A percentile compares a stretch with the other conserved stretches of the same genome.
phyloP scores from a whole-genome alignment of 2,888 invertebrate genomes.

The Euplexia lucipara region DNA sequence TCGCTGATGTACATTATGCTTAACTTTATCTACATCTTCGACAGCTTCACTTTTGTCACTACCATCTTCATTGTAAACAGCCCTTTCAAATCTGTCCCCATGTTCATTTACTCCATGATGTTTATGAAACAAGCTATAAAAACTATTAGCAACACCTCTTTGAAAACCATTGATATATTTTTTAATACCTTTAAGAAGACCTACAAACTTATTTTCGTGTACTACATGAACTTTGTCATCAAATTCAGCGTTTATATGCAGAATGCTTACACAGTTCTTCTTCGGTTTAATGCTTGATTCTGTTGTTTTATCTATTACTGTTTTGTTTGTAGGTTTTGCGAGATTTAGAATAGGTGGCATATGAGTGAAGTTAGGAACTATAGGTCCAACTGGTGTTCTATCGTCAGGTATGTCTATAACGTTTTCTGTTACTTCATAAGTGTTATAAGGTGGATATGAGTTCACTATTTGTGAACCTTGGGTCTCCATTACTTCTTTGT shows the following conservation, averaged over 20 bases:
- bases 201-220: slow-evolving; percentile 50
- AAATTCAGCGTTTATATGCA: slow-evolving; percentile 72
- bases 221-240: slow-evolving; percentile 52
- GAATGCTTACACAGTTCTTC: slow-evolving; percentile 60
- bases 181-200: slow-evolving; percentile 67
- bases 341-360: slow-evolving; percentile 42
- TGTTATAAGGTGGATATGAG: slow-evolving; percentile 33
- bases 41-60: background rate
- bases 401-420: slow-evolving; percentile 79
- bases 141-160: slow-evolving; percentile 69
- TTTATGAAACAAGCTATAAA: slow-evolving; percentile 70
- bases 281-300: slow-evolving; percentile 38
- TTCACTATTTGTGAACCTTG: slow-evolving; percentile 28
- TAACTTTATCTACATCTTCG: slow-evolving; percentile 5
- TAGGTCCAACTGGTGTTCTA: slow-evolving; percentile 66
- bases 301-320: slow-evolving; percentile 29
- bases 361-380: slow-evolving; percentile 69
- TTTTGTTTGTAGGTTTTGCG: slow-evolving; percentile 45
- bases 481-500: slow-evolving; percentile 38
- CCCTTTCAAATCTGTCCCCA: slow-evolving; percentile 4
- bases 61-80: background rate
- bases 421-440: slow-evolving; percentile 81
- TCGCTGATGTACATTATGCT: background rate
- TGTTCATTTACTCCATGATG: slow-evolving; percentile 37
- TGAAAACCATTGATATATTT: slow-evolving; percentile 70